phyloP scores from a whole-genome alignment of 2,888 invertebrate species.

The Gasteruption jaculator region DNA sequence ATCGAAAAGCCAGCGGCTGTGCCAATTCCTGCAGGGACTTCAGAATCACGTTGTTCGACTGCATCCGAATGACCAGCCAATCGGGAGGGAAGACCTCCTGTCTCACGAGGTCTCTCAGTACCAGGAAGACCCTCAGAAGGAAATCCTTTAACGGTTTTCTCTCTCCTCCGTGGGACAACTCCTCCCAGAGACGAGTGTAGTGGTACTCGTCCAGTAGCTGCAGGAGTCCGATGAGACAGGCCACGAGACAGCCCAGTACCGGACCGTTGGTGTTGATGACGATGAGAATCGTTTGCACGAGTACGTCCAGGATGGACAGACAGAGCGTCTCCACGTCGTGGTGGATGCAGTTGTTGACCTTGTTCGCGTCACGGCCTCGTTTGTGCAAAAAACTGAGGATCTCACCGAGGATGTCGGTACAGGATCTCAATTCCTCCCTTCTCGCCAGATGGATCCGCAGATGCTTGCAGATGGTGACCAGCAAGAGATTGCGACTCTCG shows the following conservation, averaged over 20 bases:
- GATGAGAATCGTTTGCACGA: conserved; percentile 80
- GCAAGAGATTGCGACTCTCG: conserved; percentile 79
- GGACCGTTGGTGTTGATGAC: conserved; percentile 74
- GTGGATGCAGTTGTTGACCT: conserved; percentile 62
- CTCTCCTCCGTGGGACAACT: conserved; percentile 63
- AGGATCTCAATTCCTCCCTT: conserved; percentile 76
- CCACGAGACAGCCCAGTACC: conserved; percentile 76
- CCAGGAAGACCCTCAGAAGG: conserved; percentile 74
- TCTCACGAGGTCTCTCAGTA: conserved; percentile 75
- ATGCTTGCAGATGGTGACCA: conserved; percentile 81
- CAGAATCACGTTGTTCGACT: conserved; percentile 80
- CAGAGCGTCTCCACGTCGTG: conserved; percentile 82
- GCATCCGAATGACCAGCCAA: conserved; percentile 87
- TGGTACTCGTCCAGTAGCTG: conserved; percentile 84
- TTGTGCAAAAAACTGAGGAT: conserved; percentile 66
- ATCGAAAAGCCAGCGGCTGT: conserved; percentile 79
- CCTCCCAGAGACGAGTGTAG: conserved; percentile 83
- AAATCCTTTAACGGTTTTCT: conserved; percentile 82
- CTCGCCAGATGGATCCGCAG: conserved; percentile 76
- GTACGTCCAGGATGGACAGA: conserved; percentile 73
- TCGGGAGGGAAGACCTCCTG: conserved; percentile 79
- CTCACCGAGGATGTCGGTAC: conserved; percentile 84
- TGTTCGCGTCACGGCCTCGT: conserved; percentile 55
- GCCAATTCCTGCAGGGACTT: conserved; percentile 84
- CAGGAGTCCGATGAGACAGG: conserved; percentile 79